These are phyloP conservation scores for Agrochola circellaris DNA, from an alignment of 2,888 invertebrate species.

Conservation along the genomic window DNA sequence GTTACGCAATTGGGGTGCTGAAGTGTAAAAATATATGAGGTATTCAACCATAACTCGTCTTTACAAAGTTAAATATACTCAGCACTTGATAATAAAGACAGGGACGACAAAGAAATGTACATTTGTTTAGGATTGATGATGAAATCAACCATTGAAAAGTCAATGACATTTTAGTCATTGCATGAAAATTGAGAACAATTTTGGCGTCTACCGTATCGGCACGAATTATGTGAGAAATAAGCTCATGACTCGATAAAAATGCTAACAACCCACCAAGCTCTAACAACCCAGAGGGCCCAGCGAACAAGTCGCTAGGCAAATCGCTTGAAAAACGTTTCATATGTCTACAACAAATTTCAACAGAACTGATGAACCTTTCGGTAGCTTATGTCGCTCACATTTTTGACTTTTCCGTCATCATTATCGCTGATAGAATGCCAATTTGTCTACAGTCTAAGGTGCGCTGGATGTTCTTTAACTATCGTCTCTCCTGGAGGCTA, in stretches of 20 bases:
- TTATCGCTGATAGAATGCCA: not conserved
- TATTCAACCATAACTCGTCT: not conserved
- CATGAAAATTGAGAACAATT: constrained; percentile 7
- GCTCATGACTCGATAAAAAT: not conserved
- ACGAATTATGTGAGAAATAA: not conserved
- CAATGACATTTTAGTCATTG: constrained; percentile 29
- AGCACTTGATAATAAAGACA: constrained; percentile 20
- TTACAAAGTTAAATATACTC: constrained; percentile 32
- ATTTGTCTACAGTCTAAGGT: not conserved
- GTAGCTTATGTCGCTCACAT: too few species aligned
- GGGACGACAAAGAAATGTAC: constrained; percentile 11
- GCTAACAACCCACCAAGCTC: not conserved
- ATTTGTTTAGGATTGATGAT: constrained; percentile 20
- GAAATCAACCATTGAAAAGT: constrained; percentile 21
- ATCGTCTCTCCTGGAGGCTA: not conserved
- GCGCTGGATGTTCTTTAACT: not conserved
- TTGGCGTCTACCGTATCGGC: not conserved
- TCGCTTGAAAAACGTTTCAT: not conserved
- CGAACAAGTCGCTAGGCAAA: not conserved
- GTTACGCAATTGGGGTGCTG: not conserved
- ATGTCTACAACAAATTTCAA: not conserved
- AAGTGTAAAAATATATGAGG: not conserved
- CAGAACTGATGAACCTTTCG: not conserved
- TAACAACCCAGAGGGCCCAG: not conserved
- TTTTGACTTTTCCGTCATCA: not conserved